A percentile compares a stretch with the other conserved stretches of the same genome.
Conservation (phyloP, 2,113 vertebrate species). For the Smithornis capensis region DNA sequence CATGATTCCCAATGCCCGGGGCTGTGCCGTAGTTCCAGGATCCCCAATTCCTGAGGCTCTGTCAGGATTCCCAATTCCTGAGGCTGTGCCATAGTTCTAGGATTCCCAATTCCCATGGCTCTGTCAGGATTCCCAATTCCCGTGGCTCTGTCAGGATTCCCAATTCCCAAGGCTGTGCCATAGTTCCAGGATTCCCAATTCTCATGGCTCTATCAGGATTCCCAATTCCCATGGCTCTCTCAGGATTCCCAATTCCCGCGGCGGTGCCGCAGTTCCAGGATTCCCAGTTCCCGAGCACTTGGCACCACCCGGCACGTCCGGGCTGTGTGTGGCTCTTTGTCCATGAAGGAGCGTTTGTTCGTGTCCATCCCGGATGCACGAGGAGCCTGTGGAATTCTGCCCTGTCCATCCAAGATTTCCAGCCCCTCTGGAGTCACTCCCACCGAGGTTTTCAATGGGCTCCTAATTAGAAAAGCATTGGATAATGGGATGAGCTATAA, state of each 20-base stretch:
- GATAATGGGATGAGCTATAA: constrained; percentile 39
- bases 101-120: no score
- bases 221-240: no score
- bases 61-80: not conserved
- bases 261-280: not conserved
- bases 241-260: not conserved
- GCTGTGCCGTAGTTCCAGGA: not conserved
- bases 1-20: not conserved
- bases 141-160: no score
- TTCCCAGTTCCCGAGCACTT: not conserved
- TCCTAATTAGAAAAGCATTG: constrained; percentile 18
- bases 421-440: not conserved
- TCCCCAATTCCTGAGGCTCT: not conserved
- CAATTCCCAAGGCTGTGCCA: no score
- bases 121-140: not conserved
- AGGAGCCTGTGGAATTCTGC: not conserved
- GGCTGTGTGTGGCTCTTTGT: not conserved
- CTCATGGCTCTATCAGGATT: no score
- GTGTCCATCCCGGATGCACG: not conserved
- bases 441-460: not conserved
- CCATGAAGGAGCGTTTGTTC: not conserved
- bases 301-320: not conserved
- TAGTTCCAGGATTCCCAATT: no score
- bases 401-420: not conserved
- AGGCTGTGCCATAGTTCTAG: not conserved